A percentile compares a stretch with the other conserved stretches of the same genome.
Evolutionary conservation across 2,888 invertebrate species (phyloP).

Genomic region (Eudemis profundana): DNA sequence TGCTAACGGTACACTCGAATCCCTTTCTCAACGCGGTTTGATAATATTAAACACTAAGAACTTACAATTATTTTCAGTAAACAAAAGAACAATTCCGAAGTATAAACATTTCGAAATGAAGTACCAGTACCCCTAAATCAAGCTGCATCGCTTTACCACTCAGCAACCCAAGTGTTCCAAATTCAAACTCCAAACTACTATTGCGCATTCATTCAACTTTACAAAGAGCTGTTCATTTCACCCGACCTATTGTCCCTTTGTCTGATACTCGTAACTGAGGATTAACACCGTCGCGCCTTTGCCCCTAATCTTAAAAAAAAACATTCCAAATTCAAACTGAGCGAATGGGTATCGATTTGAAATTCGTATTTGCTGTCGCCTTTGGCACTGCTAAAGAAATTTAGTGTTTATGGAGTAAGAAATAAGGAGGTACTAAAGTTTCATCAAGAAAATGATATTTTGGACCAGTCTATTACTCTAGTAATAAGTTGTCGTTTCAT

Average conservation of each 20-base stretch:
- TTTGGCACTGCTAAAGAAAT: not conserved
- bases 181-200: constrained; percentile 53
- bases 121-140: constrained; percentile 43
- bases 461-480: not conserved
- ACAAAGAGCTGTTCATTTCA: constrained; percentile 68
- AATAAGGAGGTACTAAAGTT: not conserved
- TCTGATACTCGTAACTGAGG: constrained; percentile 71
- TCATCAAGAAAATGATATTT: not conserved
- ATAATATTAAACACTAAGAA: no score
- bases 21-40: no score
- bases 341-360: not conserved
- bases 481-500: not conserved
- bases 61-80: no score
- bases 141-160: constrained; percentile 53
- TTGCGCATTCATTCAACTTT: constrained; percentile 61
- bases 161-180: constrained; percentile 55
- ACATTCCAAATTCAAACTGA: constrained; percentile 43
- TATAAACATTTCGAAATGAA: constrained; percentile 13
- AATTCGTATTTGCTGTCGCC: constrained; percentile 1
- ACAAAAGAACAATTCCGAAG: constrained; percentile 16
- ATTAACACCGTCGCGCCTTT: constrained; percentile 74
- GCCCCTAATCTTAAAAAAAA: constrained; percentile 51
- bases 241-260: constrained; percentile 57
- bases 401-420: not conserved
- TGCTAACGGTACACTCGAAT: no score